phyloP scores from a whole-genome alignment of 2,113 vertebrate genomes.

The Atrichornis clamosus region DNA sequence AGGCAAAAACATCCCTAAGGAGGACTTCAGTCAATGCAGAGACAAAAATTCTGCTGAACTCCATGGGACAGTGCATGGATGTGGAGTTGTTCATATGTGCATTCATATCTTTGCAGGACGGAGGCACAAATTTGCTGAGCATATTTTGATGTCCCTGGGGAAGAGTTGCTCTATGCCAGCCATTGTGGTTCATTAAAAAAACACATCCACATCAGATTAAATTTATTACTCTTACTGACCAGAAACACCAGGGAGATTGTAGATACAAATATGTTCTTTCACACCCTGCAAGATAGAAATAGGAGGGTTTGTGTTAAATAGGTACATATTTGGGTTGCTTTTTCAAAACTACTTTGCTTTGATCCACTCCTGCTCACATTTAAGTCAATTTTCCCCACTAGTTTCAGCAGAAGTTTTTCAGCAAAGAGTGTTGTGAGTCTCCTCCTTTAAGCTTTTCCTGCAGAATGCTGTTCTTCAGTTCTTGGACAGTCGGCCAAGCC shows the following conservation, averaged over 20 bases:
- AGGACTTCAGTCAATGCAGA: neutral
- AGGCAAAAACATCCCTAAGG: neutral
- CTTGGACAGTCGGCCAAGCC: neutral
- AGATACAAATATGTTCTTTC: neutral
- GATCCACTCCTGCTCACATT: neutral
- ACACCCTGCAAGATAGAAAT: neutral
- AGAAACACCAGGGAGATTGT: neutral
- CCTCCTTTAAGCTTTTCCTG: neutral
- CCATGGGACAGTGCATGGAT: neutral
- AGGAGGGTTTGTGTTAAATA: neutral
- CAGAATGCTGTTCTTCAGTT: neutral
- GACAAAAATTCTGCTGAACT: neutral
- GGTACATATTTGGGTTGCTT: neutral
- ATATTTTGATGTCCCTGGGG: neutral
- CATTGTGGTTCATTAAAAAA: neutral
- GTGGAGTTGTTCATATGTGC: neutral
- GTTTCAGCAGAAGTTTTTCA: neutral
- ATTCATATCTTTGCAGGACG: neutral
- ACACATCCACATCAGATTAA: neutral
- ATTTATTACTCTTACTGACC: conserved; percentile 16
- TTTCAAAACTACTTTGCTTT: neutral
- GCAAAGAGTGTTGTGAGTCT: neutral
- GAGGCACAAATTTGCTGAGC: neutral
- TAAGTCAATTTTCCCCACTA: neutral
- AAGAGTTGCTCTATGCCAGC: neutral